Conservation (phyloP, 2,888 invertebrate genomes). For the Himalopsyche tibetana region DNA sequence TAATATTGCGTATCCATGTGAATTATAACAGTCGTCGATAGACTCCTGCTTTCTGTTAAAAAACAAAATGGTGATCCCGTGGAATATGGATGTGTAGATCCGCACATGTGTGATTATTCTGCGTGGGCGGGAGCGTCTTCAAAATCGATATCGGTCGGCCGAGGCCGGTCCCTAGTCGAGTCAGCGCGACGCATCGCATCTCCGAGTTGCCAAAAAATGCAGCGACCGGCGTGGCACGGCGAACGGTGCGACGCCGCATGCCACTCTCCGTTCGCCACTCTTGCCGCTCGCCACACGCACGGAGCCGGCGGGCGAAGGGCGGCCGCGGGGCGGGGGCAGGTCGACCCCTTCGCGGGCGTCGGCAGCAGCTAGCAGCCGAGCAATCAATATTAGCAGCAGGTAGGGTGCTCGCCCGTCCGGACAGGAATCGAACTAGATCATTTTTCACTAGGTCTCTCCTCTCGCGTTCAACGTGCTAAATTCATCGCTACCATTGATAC, state of each 20-base stretch:
- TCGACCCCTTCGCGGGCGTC: constrained; percentile 68
- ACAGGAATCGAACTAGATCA: no score
- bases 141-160: constrained; percentile 36
- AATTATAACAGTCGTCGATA: no score
- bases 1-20: no score
- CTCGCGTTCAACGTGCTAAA: no score
- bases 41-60: no score
- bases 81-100: not conserved
- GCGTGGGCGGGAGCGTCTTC: constrained; percentile 39
- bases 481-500: no score
- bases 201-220: constrained; percentile 40
- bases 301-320: constrained; percentile 67
- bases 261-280: constrained; percentile 67
- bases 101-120: constrained; percentile 32
- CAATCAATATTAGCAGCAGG: constrained; percentile 42
- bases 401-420: constrained; percentile 67
- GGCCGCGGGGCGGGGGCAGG: constrained; percentile 65
- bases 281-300: constrained; percentile 68
- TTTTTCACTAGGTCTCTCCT: constrained; percentile 64
- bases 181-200: constrained; percentile 38
- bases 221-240: constrained; percentile 1
- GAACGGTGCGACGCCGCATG: constrained; percentile 2
- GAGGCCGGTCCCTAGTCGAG: constrained; percentile 18
- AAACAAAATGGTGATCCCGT: not conserved
- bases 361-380: constrained; percentile 67